Evolutionary conservation across 2,888 invertebrate species (phyloP), one percentile per base, ranked within the genome.

Genomic region (Drosophila atroscutellata): DNA sequence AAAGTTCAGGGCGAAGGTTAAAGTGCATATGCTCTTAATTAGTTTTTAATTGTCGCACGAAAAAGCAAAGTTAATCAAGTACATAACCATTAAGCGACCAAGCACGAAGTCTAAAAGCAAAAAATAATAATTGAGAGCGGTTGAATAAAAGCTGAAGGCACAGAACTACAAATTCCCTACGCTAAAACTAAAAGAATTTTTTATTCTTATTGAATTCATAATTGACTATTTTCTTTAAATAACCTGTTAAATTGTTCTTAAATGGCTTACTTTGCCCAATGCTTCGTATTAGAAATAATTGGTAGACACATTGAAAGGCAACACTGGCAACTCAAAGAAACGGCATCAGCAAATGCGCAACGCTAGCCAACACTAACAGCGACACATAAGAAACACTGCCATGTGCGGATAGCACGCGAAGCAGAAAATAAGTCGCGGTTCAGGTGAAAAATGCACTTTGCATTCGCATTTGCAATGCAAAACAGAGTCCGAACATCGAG

Each of bases 1-100:
- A 68, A 89, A 79, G 84, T 86, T 89, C 89, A 89, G 56, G 89
- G 87, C 79, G 89, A 84, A 84, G 84, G 89, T 76, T 83, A 76
- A 79, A 72, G 75, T 75, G 89, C 86, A 86, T 76, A 72, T 76
- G 69, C 76, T 89, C 57, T 88, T 81, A 89, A 84, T 84, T 81
- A 84, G 86, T 73, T 39, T 71, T 75, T 86, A 82, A 82, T 86
- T 86, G 77, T 75, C 28, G 60, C 59, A 11, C 52, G 49, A 63
- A 56, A 56, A 36, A 26, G 7, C 7, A 24, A 51, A 15, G 39
- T 15, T 51, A 20, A 51, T n/a, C 20, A 55, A 47, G 15, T 34
- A 36, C 26, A 55, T 36, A 18, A 54, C 28, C 30, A 42, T 28
- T 30, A 42, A 51, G 36, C 20, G 45, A 13, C n/a, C 56, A 51